Evolutionary conservation across 2,113 vertebrate genomes (phyloP).

Genomic region (Maccullochella peelii): DNA sequence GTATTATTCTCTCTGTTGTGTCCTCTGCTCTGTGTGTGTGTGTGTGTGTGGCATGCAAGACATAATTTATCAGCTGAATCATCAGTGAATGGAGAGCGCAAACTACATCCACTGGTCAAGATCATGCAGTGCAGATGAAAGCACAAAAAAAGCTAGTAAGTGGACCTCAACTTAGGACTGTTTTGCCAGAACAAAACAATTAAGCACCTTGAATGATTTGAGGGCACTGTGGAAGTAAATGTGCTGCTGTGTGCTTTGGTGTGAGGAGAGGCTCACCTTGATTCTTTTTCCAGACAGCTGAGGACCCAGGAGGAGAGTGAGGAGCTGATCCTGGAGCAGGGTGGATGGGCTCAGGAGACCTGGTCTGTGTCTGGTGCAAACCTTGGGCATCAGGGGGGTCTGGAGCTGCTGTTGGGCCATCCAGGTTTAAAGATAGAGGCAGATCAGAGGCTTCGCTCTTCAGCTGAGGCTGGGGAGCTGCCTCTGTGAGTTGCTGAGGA

Average conservation of each 20-base stretch:
- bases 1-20: too few species aligned
- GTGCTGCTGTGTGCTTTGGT: not conserved
- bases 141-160: too few species aligned
- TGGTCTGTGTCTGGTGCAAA: conserved; percentile 67
- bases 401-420: not conserved
- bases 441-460: not conserved
- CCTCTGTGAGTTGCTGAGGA: conserved; percentile 32
- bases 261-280: conserved; percentile 85
- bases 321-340: conserved; percentile 77
- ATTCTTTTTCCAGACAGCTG: conserved; percentile 91
- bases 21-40: too few species aligned
- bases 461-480: not conserved
- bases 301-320: conserved; percentile 79
- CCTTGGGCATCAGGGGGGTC: conserved; percentile 1
- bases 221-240: too few species aligned
- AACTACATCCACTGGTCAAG: too few species aligned
- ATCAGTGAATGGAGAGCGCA: too few species aligned
- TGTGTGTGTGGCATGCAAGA: too few species aligned
- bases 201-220: too few species aligned
- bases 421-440: not conserved
- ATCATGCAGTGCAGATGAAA: too few species aligned
- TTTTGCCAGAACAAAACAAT: too few species aligned
- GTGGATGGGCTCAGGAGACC: conserved; percentile 75
- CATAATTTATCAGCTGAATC: too few species aligned
- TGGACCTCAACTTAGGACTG: too few species aligned